Evolutionary conservation across 1,140 invertebrate species (phyloP).

Genomic region (Drosophila gunungcola): DNA sequence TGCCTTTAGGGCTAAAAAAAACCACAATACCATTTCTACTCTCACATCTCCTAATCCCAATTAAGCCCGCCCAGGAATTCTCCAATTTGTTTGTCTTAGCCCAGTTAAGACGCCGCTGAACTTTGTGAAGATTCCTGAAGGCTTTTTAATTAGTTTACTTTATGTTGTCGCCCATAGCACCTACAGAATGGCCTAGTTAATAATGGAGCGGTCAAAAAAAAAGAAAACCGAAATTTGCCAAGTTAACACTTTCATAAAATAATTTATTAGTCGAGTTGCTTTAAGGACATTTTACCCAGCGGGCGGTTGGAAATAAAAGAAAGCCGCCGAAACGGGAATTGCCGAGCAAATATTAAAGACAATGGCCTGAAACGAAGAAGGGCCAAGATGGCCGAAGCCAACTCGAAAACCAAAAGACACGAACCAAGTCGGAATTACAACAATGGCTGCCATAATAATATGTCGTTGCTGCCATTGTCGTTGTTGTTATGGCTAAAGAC

Average conservation of each 20-base stretch:
- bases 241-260: conserved; percentile 83
- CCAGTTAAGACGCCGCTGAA: conserved; percentile 18
- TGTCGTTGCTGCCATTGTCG: conserved; percentile 52
- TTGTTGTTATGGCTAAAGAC: conserved; percentile 39
- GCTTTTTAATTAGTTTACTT: conserved; percentile 75
- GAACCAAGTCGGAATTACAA: conserved; percentile 62
- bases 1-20: background rate
- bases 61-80: conserved; percentile 16
- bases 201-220: conserved; percentile 47
- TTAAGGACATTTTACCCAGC: conserved; percentile 51
- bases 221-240: conserved; percentile 56
- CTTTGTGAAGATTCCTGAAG: conserved; percentile 42
- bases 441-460: conserved; percentile 80
- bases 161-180: conserved; percentile 28
- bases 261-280: conserved; percentile 69
- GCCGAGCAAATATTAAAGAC: conserved; percentile 75
- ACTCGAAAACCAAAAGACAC: conserved; percentile 29
- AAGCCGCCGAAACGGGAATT: conserved; percentile 53
- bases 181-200: conserved; percentile 50
- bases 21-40: background rate
- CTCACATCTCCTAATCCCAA: conserved; percentile 3
- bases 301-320: conserved; percentile 63
- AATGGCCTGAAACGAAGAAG: conserved; percentile 38
- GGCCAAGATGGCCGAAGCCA: conserved; percentile 2
- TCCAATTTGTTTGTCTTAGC: conserved; percentile 42